Evolutionary conservation across 2,888 invertebrate species (phyloP), one percentile per base, ranked within the genome.

Genomic region (Andrena haemorrhoa): DNA sequence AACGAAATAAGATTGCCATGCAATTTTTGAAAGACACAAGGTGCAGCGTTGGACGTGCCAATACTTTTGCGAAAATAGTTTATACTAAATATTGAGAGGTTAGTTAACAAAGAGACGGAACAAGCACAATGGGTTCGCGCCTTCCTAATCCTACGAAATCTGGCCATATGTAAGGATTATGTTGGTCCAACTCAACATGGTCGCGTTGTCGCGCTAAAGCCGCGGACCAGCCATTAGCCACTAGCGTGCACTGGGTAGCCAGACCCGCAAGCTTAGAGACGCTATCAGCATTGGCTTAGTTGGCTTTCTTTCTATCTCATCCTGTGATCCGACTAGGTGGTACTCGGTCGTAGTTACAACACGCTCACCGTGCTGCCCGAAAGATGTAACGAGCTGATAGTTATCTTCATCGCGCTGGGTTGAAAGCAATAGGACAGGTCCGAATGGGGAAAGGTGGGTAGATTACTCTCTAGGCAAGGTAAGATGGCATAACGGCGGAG

Each of bases 121-220:
- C 79, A 75, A 81, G 83, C 82, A 89, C 88, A 92, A 91, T 90
- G 89, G 88, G 76, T 87, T 86, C 83, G 79, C 83, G 74, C 79
- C 84, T 79, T 84, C 89, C 88, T 92, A 92, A 92, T 91, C 91
- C 90, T 77, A 79, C 58, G 85, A 87, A 92, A 92, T 91, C 90
- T 83, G 84, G 89, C 86, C 90, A 89, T 92, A 91, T 89, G 91
- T 92, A 92, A 91, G 92, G 92, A 91, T 92, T 92, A 92, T 87
- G 75, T 83, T 81, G 89, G 89, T 87, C 86, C 80, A 85, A 90
- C 85, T 87, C 87, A 86, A 89, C 89, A 86, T 75, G 86, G 82
- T 83, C 84, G 90, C 87, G 86, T 88, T 86, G 83, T 86, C 86
- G 86, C 79, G 86, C 78, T 88, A 90, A 90, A 90, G 88, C 89